Base-by-base conservation (phyloP, 2,888 invertebrate genomes). In the Emesis furor region DNA sequence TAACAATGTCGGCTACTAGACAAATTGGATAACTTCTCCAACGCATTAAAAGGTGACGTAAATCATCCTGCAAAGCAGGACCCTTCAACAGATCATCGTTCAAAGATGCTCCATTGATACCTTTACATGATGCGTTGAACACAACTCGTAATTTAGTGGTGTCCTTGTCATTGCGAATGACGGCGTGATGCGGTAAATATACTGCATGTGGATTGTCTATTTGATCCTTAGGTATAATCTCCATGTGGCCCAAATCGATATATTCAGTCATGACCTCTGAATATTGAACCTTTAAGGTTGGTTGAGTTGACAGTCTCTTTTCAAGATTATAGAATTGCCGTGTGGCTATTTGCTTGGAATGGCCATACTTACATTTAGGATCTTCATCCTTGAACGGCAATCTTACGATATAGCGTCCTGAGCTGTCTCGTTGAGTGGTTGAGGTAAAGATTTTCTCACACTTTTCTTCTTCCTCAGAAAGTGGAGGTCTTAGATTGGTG, bases 21-120 rank as follows among this genome's bases (percentile, higher is more conserved):
- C 71, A 62, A 17, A 84, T 78, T 4, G 67, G 74, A 73, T 82
- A 76, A 1, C 4, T 12, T 10, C 87, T 71, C 76, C 80, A 87
- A 3, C 84, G 17, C 73, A 85, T 76, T 24, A 87, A 17, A 8
- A 87, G 67, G 17, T 77, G 78, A 0, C 79, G 42, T 35, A 89
- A 30, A 30, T 86, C 78, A 3, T 76, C 76, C 59, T 89, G 87
- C 4, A 86, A 7, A n/a, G 46, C 78, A n/a, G 88, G 88, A 8
- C 87, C 87, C 8, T 86, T 73, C 46, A 82, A 30, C 0, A 81
- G 78, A 4, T 78, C 73, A 32, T 87, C 83, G 17, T 88, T 88
- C 2, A 84, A 67, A 8, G 86, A 86, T 2, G 69, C 77, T n/a
- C 67, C 73, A 32, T 79, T 80, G 5, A 17, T 72, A 8, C 78